These are phyloP conservation scores for Alosa sapidissima DNA, from an alignment of 2,797 vertebrate genomes.

Conservation along the genomic window DNA sequence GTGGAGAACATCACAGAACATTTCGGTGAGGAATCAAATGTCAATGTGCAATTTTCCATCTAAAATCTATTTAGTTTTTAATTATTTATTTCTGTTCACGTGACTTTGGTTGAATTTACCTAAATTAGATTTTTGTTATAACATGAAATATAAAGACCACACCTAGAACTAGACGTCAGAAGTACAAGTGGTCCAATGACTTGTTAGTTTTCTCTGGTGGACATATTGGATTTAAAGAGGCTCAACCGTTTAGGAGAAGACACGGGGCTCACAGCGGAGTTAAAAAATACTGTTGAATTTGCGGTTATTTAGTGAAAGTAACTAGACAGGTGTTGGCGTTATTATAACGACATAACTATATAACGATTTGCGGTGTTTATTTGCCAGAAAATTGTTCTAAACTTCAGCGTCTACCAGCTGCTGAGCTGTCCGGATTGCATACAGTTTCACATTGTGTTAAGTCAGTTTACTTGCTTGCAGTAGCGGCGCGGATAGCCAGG, in stretches of 20 bases:
- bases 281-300: not conserved
- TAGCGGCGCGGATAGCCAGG: not conserved
- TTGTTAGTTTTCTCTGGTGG: conserved; percentile 46
- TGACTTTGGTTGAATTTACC: not conserved
- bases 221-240: conserved; percentile 80
- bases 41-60: not conserved
- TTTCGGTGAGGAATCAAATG: not conserved
- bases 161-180: conserved; percentile 17
- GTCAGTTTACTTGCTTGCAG: not conserved
- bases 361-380: not conserved
- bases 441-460: conserved; percentile 3
- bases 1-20: not conserved
- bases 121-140: not conserved
- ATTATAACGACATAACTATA: conserved; percentile 17
- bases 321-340: not conserved
- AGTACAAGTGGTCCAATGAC: conserved; percentile 16
- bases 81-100: not conserved
- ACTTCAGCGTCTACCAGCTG: not conserved
- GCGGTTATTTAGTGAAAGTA: not conserved
- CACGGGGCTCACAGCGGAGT: not conserved
- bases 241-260: conserved; percentile 49
- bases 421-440: not conserved
- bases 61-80: not conserved
- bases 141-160: conserved; percentile 1
- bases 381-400: not conserved